Base-by-base conservation (phyloP, 2,888 invertebrate genomes). In the Mythimna pallens region DNA sequence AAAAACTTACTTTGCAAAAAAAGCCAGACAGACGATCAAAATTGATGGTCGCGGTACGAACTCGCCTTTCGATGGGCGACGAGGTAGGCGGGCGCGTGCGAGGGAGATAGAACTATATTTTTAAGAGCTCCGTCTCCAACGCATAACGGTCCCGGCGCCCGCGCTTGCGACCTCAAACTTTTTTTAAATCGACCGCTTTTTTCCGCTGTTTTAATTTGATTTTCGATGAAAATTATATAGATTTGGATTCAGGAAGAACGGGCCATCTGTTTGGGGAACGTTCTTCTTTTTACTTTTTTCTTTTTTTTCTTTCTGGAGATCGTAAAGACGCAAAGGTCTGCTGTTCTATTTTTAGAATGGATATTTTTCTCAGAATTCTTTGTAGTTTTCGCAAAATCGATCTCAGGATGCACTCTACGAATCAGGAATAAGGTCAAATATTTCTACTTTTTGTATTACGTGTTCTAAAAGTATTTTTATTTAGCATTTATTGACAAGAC, bases 121-220 rank as follows among this genome's bases (percentile, higher is more conserved):
- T 74, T 65, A 78, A 81, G 85, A 84, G 86, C 85, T 80, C 75
- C 90, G 87, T 80, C 85, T 70, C 55, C 73, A 80, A 79, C 70
- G 82, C 72, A 82, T 95, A 94, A 94, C 95, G 95, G 93, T 91
- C 88, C 81, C 83, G 87, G 93, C 93, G 93, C 93, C 81, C 65
- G 89, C 91, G 91, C 91, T 88, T 73, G 81, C 92, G 91, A 91
- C 91, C 91, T 92, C 89, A 89, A 75, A 87, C 87, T 89, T 92
- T 91, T 89, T 90, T 89, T 88, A 89, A 90, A 88, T 75, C 76
- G 82, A 81, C 87, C 89, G 88, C 90, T 90, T 90, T 92, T 92
- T 92, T 90, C 88, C 86, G 80, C 84, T 86, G 86, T 89, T 89
- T 89, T 91, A 91, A 91, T 92, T 91, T 88, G 88, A 91, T 91